A percentile compares a stretch with the other conserved stretches of the same genome.
Evolutionary conservation across 2,888 invertebrate species (phyloP).

Genomic region (Eupithecia exiguata): DNA sequence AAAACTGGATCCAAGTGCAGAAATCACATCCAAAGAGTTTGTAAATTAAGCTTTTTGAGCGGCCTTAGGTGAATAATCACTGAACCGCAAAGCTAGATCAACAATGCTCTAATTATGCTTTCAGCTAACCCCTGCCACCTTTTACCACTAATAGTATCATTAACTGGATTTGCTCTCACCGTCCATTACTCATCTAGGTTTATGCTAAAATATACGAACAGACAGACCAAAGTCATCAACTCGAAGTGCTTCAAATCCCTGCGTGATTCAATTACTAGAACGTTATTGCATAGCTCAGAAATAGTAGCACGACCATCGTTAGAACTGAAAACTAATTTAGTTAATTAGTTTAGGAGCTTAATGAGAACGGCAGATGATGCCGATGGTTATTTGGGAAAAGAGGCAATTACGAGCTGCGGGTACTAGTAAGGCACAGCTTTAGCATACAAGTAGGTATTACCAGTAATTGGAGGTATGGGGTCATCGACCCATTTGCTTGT

Average conservation of each 20-base stretch:
- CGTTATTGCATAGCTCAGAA: constrained; percentile 18
- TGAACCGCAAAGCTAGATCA: background rate
- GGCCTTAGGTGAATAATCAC: background rate
- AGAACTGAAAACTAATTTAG: background rate
- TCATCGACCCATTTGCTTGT: too few species aligned
- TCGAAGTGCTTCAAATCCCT: constrained; percentile 33
- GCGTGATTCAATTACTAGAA: constrained; percentile 37
- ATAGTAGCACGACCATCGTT: constrained; percentile 7
- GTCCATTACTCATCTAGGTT: constrained; percentile 20
- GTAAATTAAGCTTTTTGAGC: background rate
- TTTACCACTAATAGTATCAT: background rate
- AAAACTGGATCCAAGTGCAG: background rate
- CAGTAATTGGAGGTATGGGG: too few species aligned
- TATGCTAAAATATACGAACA: constrained; percentile 34
- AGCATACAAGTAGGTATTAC: background rate
- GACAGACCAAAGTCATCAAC: constrained; percentile 37
- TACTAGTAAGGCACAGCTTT: background rate
- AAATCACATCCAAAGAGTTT: background rate
- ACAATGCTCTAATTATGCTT: background rate
- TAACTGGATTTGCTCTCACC: constrained; percentile 6
- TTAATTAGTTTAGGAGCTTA: background rate
- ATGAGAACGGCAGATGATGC: background rate
- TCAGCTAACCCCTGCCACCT: background rate
- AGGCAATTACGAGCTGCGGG: background rate
- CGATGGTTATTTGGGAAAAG: background rate